Evolutionary conservation across 2,113 vertebrate genomes (phyloP).

Genomic region (Halichoeres trimaculatus): DNA sequence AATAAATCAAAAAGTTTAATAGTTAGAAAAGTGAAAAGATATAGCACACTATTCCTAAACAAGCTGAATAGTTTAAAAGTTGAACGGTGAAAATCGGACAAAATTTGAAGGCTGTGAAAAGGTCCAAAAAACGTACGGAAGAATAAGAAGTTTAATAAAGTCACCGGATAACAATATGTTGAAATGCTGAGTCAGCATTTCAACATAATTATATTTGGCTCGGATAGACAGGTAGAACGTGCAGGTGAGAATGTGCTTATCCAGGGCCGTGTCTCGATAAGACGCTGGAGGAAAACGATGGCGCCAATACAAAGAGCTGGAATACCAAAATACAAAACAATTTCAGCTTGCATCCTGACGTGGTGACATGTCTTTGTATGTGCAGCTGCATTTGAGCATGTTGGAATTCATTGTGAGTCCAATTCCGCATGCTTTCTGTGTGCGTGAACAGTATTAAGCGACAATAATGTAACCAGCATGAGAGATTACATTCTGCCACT

Average conservation of each 20-base stretch:
- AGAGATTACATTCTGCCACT: slow-evolving; percentile 78
- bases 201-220: slow-evolving; percentile 81
- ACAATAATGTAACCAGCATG: slow-evolving; percentile 77
- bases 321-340: slow-evolving; percentile 11
- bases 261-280: slow-evolving; percentile 31
- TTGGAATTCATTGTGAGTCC: slow-evolving; percentile 37
- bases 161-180: too few relatives aligned
- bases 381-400: slow-evolving; percentile 12
- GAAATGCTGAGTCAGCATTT: too few relatives aligned
- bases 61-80: too few relatives aligned
- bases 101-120: too few relatives aligned
- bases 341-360: slow-evolving; percentile 36
- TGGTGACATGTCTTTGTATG: slow-evolving; percentile 12
- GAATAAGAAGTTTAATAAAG: too few relatives aligned
- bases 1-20: too few relatives aligned
- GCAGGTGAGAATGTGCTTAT: slow-evolving; percentile 46
- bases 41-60: too few relatives aligned
- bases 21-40: too few relatives aligned
- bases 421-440: slow-evolving; percentile 41
- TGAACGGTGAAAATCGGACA: too few relatives aligned
- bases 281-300: slow-evolving; percentile 42
- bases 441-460: slow-evolving; percentile 61
- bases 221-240: slow-evolving; percentile 60
- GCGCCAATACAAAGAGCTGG: slow-evolving; percentile 32
- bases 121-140: too few relatives aligned